A percentile compares a stretch with the other conserved stretches of the same genome.
These are phyloP conservation scores for Meloidogyne hapla DNA, from an alignment of 1,140 invertebrate species.

Conservation along the genomic window DNA sequence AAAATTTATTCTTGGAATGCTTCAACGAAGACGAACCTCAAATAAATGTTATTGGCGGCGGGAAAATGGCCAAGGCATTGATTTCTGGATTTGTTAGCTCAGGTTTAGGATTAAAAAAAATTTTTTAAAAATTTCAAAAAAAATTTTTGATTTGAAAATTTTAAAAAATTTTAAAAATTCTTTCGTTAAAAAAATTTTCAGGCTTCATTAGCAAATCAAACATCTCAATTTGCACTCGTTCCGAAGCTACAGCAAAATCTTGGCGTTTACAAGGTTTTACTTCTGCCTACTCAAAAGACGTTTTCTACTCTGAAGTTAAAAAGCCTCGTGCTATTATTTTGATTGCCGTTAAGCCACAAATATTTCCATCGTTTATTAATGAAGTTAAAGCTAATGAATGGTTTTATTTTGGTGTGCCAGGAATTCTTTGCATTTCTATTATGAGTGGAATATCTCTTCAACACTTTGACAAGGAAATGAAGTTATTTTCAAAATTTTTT, in stretches of 20 bases:
- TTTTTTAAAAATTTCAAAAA: too few relatives aligned
- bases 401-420: constrained; percentile 20
- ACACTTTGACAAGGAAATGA: constrained; percentile 26
- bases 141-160: background rate
- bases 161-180: background rate
- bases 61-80: constrained; percentile 43
- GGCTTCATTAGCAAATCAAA: constrained; percentile 35
- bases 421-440: constrained; percentile 40
- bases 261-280: constrained; percentile 29
- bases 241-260: constrained; percentile 32
- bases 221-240: constrained; percentile 33
- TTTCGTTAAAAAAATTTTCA: constrained; percentile 18
- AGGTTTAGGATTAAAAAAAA: constrained; percentile 26
- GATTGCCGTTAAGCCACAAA: constrained; percentile 40
- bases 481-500: too few relatives aligned
- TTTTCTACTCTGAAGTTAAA: constrained; percentile 25
- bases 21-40: constrained; percentile 23
- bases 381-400: constrained; percentile 14
- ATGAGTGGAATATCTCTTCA: constrained; percentile 42
- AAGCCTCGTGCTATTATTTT: constrained; percentile 36
- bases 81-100: constrained; percentile 40
- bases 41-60: constrained; percentile 40
- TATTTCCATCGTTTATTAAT: constrained; percentile 11
- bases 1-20: constrained; percentile 26
- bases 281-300: constrained; percentile 15